A percentile compares a stretch with the other conserved stretches of the same genome.
Conservation (phyloP, 2,888 invertebrate species). For the Hypena proboscidalis region DNA sequence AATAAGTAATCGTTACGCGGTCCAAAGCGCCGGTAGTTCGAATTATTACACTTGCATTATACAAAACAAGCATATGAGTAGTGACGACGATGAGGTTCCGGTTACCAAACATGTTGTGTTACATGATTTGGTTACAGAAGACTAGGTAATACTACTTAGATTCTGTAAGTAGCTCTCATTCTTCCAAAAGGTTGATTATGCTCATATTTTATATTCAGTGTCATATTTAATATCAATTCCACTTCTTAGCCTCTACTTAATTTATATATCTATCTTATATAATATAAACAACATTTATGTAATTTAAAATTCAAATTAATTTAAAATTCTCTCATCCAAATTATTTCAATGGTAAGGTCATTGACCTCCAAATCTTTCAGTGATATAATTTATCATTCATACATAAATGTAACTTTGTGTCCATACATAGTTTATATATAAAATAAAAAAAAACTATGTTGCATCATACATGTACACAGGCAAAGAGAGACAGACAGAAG, state of each 20-base stretch:
- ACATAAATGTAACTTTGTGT: background rate
- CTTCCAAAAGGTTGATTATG: too few relatives aligned
- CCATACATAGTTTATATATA: background rate
- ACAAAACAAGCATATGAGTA: conserved; percentile 5
- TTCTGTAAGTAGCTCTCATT: background rate
- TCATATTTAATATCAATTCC: too few relatives aligned
- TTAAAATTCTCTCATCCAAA: conserved; percentile 1
- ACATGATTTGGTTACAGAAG: background rate
- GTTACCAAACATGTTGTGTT: conserved; percentile 10
- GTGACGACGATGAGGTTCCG: conserved; percentile 9
- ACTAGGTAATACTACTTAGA: background rate
- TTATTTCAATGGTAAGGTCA: conserved; percentile 22
- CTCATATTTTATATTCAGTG: too few relatives aligned
- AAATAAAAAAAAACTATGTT: too few relatives aligned
- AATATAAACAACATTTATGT: background rate
- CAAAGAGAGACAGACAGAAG: too few relatives aligned
- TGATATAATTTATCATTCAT: conserved; percentile 4
- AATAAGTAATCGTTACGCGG: conserved; percentile 12
- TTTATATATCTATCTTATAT: too few relatives aligned
- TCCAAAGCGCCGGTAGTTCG: conserved; percentile 19
- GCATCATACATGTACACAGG: too few relatives aligned
- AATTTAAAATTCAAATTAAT: background rate
- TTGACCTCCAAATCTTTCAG: conserved; percentile 26
- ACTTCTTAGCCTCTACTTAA: too few relatives aligned
- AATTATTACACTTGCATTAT: conserved; percentile 9